Conservation (phyloP, 2,888 invertebrate genomes). For the Drosophila peninsularis region DNA sequence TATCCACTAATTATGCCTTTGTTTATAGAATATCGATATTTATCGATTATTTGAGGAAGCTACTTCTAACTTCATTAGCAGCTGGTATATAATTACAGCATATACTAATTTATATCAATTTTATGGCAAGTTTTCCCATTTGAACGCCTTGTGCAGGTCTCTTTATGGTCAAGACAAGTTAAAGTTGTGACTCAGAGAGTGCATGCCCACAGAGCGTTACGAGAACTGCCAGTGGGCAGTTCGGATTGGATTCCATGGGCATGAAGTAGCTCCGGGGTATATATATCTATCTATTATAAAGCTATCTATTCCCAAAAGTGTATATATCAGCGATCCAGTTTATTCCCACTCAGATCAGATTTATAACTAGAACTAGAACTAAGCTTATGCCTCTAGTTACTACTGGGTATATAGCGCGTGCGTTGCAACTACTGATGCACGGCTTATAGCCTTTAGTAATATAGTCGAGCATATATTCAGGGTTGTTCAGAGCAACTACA, state of each 20-base stretch:
- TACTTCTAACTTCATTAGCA: too few relatives aligned
- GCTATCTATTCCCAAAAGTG: too few relatives aligned
- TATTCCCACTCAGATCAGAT: not conserved
- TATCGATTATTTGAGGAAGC: too few relatives aligned
- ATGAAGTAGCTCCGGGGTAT: too few relatives aligned
- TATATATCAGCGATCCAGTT: too few relatives aligned
- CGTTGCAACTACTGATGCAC: not conserved
- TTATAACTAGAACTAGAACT: not conserved
- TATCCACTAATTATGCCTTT: too few relatives aligned
- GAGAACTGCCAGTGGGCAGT: conserved; percentile 55
- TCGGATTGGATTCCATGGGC: not conserved
- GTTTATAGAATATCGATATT: too few relatives aligned
- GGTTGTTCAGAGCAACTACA: conserved; percentile 38
- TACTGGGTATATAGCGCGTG: not conserved
- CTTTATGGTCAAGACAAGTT: conserved; percentile 36
- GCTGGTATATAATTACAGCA: too few relatives aligned
- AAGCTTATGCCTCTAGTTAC: too few relatives aligned
- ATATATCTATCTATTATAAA: too few relatives aligned
- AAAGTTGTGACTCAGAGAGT: conserved; percentile 28
- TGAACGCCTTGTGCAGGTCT: conserved; percentile 19
- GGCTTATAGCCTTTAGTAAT: conserved; percentile 4
- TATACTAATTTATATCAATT: too few relatives aligned
- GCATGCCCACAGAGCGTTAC: conserved; percentile 20
- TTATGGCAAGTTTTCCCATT: conserved; percentile 22
- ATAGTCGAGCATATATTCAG: conserved; percentile 40